phyloP scores from a whole-genome alignment of 2,888 invertebrate species.

The Gastrophysa polygoni region DNA sequence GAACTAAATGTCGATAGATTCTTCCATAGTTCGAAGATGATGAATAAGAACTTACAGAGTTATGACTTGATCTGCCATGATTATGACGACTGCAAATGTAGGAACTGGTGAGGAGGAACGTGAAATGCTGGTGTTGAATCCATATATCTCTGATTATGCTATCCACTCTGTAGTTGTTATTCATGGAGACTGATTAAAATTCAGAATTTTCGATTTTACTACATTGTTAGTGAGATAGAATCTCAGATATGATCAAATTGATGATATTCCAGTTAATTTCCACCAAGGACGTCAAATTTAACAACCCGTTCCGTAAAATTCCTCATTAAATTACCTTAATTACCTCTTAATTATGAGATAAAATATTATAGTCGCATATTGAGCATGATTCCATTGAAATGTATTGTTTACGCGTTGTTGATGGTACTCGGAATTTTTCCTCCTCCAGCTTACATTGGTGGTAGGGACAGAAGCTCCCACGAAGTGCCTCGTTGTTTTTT shows the following conservation, averaged over 20 bases:
- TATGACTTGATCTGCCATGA: too few relatives aligned
- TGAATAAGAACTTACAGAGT: too few relatives aligned
- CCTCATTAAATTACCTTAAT: not conserved
- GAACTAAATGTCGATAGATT: too few relatives aligned
- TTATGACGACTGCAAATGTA: too few relatives aligned
- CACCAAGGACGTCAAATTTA: not conserved
- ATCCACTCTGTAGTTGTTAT: not conserved
- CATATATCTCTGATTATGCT: too few relatives aligned
- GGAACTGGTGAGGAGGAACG: too few relatives aligned
- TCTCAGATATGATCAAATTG: not conserved
- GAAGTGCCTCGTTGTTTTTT: conserved; percentile 5
- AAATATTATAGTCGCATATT: not conserved
- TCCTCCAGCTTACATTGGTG: not conserved
- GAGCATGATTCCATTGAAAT: not conserved
- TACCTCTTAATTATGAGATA: not conserved
- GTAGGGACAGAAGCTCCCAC: conserved; percentile 13
- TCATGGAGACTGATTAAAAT: not conserved
- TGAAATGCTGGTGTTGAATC: too few relatives aligned
- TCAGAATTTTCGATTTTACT: not conserved
- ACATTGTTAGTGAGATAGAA: not conserved
- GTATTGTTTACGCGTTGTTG: not conserved
- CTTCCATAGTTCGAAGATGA: too few relatives aligned
- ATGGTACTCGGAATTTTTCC: not conserved
- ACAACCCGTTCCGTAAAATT: not conserved
- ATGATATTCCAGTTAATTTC: not conserved